phyloP scores from a whole-genome alignment of 2,113 vertebrate species.

The Bufo gargarizans region DNA sequence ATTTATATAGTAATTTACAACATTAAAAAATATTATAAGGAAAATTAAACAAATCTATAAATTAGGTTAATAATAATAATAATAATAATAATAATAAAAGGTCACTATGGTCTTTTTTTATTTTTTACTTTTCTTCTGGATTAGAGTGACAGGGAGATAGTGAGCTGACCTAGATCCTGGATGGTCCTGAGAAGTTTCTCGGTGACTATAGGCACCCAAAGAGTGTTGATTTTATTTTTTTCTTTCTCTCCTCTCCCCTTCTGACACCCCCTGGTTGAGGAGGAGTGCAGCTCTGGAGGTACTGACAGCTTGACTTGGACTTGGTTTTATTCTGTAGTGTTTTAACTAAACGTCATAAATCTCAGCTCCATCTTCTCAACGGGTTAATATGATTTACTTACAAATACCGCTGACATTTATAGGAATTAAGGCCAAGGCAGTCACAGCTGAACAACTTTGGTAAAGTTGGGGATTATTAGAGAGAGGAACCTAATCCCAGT shows the following conservation, averaged over 20 bases:
- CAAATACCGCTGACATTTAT: slow-evolving; percentile 35
- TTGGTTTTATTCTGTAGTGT: slow-evolving; percentile 11
- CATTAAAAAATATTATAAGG: too few species aligned
- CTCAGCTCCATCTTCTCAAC: slow-evolving; percentile 21
- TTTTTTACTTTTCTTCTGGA: too few species aligned
- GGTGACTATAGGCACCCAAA: too few species aligned
- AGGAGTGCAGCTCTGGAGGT: slow-evolving; percentile 1
- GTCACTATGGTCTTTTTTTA: too few species aligned
- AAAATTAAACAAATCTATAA: too few species aligned
- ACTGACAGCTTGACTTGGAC: slow-evolving; percentile 13
- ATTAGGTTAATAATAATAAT: too few species aligned
- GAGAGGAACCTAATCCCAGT: not conserved
- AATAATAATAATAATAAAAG: too few species aligned
- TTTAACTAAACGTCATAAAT: slow-evolving; percentile 36
- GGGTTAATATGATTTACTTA: slow-evolving; percentile 32
- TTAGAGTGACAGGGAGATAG: too few species aligned
- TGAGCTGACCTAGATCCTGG: too few species aligned
- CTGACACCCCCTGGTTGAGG: not conserved
- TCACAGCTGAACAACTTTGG: slow-evolving; percentile 9
- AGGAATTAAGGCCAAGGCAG: slow-evolving; percentile 11
- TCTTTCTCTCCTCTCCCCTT: too few species aligned
- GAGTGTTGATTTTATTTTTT: too few species aligned
- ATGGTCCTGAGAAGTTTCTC: not conserved
- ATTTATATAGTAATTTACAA: too few species aligned
- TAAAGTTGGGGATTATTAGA: slow-evolving; percentile 11